Evolutionary conservation across 2,797 vertebrate genomes (phyloP).

Genomic region (Melanotaenia parkinsoni): DNA sequence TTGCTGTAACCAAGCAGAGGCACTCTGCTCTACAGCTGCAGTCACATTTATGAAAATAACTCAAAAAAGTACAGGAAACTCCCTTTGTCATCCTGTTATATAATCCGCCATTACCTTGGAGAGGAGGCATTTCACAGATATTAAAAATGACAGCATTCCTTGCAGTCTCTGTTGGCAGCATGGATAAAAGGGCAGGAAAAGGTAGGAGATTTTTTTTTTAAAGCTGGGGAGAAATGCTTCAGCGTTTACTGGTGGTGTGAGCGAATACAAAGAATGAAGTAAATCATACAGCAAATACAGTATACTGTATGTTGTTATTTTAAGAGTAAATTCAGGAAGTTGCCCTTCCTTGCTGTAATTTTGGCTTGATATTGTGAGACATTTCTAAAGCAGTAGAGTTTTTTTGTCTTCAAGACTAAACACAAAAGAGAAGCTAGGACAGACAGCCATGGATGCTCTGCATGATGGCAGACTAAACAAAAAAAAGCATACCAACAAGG

Average conservation of each 20-base stretch:
- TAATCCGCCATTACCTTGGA: conserved; percentile 13
- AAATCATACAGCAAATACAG: neutral
- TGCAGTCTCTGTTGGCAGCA: conserved; percentile 16
- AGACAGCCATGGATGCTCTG: neutral
- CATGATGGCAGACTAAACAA: conserved; percentile 5
- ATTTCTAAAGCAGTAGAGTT: neutral
- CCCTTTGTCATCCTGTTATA: neutral
- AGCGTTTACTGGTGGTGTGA: neutral
- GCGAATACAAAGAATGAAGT: neutral
- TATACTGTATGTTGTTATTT: neutral
- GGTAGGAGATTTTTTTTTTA: neutral
- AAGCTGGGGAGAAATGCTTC: neutral
- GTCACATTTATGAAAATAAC: conserved; percentile 7
- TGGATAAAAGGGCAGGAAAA: neutral
- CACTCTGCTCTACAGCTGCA: neutral
- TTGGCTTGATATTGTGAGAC: neutral
- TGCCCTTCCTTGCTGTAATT: neutral
- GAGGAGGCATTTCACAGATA: conserved; percentile 7
- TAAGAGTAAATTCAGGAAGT: neutral
- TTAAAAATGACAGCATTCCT: conserved; percentile 40
- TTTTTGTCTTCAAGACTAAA: neutral
- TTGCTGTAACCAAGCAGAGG: neutral
- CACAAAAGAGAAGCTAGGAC: neutral
- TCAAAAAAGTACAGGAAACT: conserved; percentile 2
- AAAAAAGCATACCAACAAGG: neutral